phyloP scores from a whole-genome alignment of 2,888 invertebrate species.

The Aleiodes testaceus region DNA sequence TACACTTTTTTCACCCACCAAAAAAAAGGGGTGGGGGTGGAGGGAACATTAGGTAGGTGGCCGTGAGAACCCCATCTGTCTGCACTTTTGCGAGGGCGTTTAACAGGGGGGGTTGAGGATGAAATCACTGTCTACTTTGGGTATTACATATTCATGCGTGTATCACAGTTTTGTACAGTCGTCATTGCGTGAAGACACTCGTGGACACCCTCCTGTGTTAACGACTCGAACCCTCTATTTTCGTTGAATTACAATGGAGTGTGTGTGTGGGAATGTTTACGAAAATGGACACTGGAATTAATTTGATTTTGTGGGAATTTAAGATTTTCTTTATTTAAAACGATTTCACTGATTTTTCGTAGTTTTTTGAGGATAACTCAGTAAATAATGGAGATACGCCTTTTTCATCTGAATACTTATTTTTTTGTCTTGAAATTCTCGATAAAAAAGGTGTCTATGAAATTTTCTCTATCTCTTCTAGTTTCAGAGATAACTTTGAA shows the following conservation, averaged over 20 bases:
- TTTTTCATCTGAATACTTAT: too few species aligned
- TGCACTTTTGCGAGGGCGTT: slow-evolving; percentile 32
- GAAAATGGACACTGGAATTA: slow-evolving; percentile 16
- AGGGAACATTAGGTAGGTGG: slow-evolving; percentile 10
- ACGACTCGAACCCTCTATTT: slow-evolving; percentile 4
- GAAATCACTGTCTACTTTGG: slow-evolving; percentile 69
- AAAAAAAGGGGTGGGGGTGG: background rate
- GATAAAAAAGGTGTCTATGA: too few species aligned
- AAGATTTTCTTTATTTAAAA: too few species aligned
- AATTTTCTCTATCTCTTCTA: too few species aligned
- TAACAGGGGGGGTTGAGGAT: slow-evolving; percentile 53
- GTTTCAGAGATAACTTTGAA: too few species aligned
- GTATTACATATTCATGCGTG: slow-evolving; percentile 69
- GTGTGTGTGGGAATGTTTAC: slow-evolving; percentile 27
- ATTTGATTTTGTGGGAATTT: slow-evolving; percentile 28
- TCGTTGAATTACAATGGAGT: slow-evolving; percentile 20
- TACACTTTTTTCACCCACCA: too few species aligned
- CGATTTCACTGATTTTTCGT: too few species aligned
- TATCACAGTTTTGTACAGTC: slow-evolving; percentile 19
- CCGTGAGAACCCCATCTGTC: slow-evolving; percentile 42
- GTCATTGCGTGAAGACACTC: slow-evolving; percentile 32
- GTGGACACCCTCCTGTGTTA: slow-evolving; percentile 22
- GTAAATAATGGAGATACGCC: too few species aligned
- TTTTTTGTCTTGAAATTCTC: too few species aligned
- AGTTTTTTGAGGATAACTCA: too few species aligned